Evolutionary conservation across 1,140 invertebrate species (phyloP), one percentile per base, ranked within the genome.

Genomic region (Drosophila equinoxialis): DNA sequence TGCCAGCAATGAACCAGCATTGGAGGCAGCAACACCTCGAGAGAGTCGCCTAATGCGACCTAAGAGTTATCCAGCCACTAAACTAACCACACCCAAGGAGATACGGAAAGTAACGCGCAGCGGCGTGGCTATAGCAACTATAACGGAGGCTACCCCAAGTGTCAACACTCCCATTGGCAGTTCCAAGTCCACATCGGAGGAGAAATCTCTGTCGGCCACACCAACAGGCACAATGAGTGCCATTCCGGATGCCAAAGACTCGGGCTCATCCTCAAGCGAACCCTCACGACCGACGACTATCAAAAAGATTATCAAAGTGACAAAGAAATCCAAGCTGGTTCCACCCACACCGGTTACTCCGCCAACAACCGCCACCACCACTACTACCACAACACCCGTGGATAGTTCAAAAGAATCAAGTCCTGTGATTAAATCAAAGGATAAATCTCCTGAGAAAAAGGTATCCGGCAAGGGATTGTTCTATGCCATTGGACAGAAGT

Each of bases 401-500:
- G 89, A 91, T 13, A 89, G 69, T 60, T 83, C 80, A 4, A 91
- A 92, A 61, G 89, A 92, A 58, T 90, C 81, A 0, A 92, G 76
- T 74, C 79, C 78, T 0, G 65, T 74, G 13, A 80, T 81, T 3
- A 72, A 78, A 65, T 79, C 55, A 14, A 91, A 86, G 81, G 85
- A 70, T 67, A 92, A 77, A 67, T 79, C 79, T 23, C 91, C 76
- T 0, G 90, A 81, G 68, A 93, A 91, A 72, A 93, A 90, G 71
- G 54, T 51, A 51, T 51, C 77, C 72, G 90, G 82, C 90, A 93
- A 91, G 63, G 84, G 80, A 67, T 71, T 90, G 68, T 92, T 86
- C 61, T 92, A 89, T 77, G 94, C 94, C 0, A 94, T 95, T 71
- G 95, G 95, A 10, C 95, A 95, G 71, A 95, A 95, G 87, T 93